These are phyloP conservation scores for Melieria crassipennis DNA, from an alignment of 2,888 invertebrate species.

Conservation along the genomic window DNA sequence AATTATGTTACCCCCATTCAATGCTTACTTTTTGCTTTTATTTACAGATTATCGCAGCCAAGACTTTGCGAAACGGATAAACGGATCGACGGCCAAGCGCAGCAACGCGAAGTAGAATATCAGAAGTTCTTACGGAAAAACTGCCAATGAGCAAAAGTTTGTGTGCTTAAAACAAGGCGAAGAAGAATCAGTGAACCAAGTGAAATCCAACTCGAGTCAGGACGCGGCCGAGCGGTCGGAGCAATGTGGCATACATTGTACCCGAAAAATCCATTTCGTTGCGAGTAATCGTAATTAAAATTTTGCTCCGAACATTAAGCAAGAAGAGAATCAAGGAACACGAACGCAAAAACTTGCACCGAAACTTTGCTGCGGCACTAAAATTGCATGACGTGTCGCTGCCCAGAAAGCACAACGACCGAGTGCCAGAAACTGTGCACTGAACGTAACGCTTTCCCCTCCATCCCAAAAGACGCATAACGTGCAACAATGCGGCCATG, in stretches of 20 bases:
- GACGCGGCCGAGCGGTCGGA: no score
- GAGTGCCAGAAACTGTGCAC: neutral
- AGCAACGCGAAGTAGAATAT: neutral
- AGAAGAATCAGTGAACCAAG: neutral
- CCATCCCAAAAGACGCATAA: slow-evolving; percentile 6
- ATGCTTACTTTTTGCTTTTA: neutral
- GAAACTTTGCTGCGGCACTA: slow-evolving; percentile 35
- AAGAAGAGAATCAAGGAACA: neutral
- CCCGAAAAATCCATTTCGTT: slow-evolving; percentile 4
- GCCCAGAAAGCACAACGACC: no score
- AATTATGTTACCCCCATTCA: no score
- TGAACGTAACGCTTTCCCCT: slow-evolving; percentile 1
- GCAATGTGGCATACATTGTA: neutral
- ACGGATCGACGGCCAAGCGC: neutral
- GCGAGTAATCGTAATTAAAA: slow-evolving; percentile 25
- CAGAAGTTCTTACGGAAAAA: slow-evolving; percentile 2
- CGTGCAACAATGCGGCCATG: slow-evolving; percentile 44
- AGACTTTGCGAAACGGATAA: neutral
- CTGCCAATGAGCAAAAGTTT: slow-evolving; percentile 4
- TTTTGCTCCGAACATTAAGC: slow-evolving; percentile 19
- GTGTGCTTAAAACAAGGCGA: neutral
- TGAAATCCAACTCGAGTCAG: neutral
- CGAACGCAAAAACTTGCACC: neutral
- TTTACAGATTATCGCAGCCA: slow-evolving; percentile 22
- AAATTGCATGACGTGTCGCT: slow-evolving; percentile 31